phyloP scores from a whole-genome alignment of 2,797 vertebrate species.

The Botia almorhae region DNA sequence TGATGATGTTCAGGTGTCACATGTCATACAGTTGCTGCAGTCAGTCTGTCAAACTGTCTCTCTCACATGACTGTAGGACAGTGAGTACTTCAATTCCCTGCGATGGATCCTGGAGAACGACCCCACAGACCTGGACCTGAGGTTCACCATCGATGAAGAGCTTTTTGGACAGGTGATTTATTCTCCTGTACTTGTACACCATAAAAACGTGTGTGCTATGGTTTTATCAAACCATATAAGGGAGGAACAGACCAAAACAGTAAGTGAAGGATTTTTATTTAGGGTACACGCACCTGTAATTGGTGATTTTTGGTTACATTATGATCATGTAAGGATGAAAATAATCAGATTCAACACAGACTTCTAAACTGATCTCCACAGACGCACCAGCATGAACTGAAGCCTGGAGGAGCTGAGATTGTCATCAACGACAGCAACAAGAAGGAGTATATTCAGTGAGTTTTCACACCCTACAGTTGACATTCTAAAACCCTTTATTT shows the following conservation, averaged over 20 bases:
- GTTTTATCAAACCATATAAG: too few species aligned
- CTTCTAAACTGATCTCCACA: constrained; percentile 59
- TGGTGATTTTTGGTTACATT: too few species aligned
- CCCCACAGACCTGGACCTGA: constrained; percentile 91
- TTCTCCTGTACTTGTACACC: too few species aligned
- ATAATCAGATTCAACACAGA: too few species aligned
- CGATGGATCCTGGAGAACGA: constrained; percentile 98
- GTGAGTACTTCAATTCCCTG: constrained; percentile 96
- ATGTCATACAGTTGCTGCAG: too few species aligned
- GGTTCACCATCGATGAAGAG: constrained; percentile 94
- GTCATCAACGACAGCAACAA: constrained; percentile 93
- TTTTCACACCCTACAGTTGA: background rate
- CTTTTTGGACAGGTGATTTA: constrained; percentile 92
- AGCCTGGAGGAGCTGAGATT: constrained; percentile 87
- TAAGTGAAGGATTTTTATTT: too few species aligned
- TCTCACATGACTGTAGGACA: constrained; percentile 79
- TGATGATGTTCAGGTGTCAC: too few species aligned
- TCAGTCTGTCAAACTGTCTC: background rate
- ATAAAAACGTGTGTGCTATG: too few species aligned
- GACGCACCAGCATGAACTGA: constrained; percentile 96
- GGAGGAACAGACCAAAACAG: too few species aligned
- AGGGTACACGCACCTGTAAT: too few species aligned
- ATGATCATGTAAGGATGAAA: too few species aligned
- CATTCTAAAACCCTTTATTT: constrained; percentile 67
- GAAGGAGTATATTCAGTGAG: constrained; percentile 81